Percentiles rank a stretch among this genome's conserved stretches.
Conservation (phyloP, 1,140 invertebrate genomes). For the Geopemphigus sp. region DNA sequence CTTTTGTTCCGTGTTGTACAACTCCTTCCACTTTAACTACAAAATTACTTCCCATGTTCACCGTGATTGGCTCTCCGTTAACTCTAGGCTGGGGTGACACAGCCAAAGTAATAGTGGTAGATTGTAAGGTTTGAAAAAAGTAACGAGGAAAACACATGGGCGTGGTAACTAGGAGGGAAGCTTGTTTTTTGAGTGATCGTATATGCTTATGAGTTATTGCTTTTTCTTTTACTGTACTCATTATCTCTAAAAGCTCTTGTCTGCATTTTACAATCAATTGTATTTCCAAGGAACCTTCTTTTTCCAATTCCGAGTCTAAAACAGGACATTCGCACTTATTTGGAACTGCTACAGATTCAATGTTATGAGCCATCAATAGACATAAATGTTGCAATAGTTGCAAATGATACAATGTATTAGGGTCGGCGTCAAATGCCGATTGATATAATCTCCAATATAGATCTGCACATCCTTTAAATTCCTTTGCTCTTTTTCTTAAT, state of each 20-base stretch:
- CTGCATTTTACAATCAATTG: slow-evolving; percentile 59
- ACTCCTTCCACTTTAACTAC: slow-evolving; percentile 86
- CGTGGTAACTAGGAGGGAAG: slow-evolving; percentile 65
- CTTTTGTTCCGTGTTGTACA: slow-evolving; percentile 68
- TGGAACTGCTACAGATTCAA: slow-evolving; percentile 65
- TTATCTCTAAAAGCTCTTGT: slow-evolving; percentile 59
- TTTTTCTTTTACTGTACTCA: slow-evolving; percentile 54
- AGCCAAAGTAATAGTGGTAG: slow-evolving; percentile 65
- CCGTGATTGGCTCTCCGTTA: slow-evolving; percentile 71
- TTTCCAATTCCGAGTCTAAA: slow-evolving; percentile 57
- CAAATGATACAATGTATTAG: slow-evolving; percentile 77
- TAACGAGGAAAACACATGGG: slow-evolving; percentile 76
- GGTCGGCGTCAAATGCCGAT: slow-evolving; percentile 90
- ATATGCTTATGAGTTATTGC: slow-evolving; percentile 59
- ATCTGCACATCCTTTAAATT: slow-evolving; percentile 72
- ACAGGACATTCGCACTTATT: slow-evolving; percentile 58
- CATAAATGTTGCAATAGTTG: slow-evolving; percentile 75
- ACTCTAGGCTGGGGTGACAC: slow-evolving; percentile 79
- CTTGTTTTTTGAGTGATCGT: slow-evolving; percentile 66
- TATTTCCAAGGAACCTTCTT: slow-evolving; percentile 59
- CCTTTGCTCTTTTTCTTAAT: slow-evolving; percentile 72
- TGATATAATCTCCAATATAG: slow-evolving; percentile 82
- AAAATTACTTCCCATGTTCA: slow-evolving; percentile 73
- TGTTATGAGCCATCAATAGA: slow-evolving; percentile 69
- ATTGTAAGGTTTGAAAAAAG: slow-evolving; percentile 85